Base-by-base conservation (phyloP, 2,888 invertebrate species). In the Sphaerophoria taeniata region DNA sequence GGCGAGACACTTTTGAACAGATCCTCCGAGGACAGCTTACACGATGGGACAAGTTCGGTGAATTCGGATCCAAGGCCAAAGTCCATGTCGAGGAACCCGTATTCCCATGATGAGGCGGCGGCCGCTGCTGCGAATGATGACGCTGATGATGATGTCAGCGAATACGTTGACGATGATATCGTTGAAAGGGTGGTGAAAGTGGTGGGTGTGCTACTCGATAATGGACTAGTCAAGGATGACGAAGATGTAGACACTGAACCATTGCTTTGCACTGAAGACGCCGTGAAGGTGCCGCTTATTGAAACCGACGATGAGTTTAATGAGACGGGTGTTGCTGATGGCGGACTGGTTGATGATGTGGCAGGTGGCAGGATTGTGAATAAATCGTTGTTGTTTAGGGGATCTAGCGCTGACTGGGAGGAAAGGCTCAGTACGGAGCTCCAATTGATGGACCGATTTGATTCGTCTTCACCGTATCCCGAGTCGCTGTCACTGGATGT, bases 341-440 rank as follows among this genome's bases (percentile, higher is more conserved):
- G 90, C 67, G 90, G 88, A 87, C 88, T 89, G 12, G 89, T 88
- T 49, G 87, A 87, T 70, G 88, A 87, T 61, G 89, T 88, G 12
- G 90, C 89, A 47, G 91, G 89, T 14, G 91, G 91, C 73, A 91
- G 83, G 73, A 91, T 91, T 73, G 91, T 90, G 60, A 92, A 95
- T 88, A 96, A 93, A 93, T 97, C 96, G 92, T 96, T 96, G 93
- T 96, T 95, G 90, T 95, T 95, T 60, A 95, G 92, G 87, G 96
- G 96, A 92, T 97, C 97, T 76, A 97, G 93, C 90, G 97, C 97
- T 83, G 96, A 96, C 90, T 97, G 96, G 88, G 96, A 96, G 88
- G 96, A 96, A 63, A 97, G 94, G 90, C 96, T 97, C 87, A 97
- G 94, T 89, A 97, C 97, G 67, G 97, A 97, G 91, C 97, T 96